These are phyloP conservation scores for Conger conger DNA, from an alignment of 2,113 vertebrate genomes.

Conservation along the genomic window DNA sequence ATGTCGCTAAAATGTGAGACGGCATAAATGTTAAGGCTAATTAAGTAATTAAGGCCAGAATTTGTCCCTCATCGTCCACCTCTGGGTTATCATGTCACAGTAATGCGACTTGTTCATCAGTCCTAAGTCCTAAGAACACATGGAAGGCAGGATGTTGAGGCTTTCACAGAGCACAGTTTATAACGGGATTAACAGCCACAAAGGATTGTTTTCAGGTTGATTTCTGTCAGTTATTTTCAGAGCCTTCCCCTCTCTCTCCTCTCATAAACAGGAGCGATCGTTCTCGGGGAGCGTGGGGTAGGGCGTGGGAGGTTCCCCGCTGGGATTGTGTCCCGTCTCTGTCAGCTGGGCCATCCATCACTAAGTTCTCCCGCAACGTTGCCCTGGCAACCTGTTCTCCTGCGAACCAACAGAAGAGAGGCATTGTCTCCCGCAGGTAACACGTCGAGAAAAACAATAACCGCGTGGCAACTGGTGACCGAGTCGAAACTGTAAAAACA, in stretches of 20 bases:
- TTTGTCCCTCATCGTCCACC: too few relatives aligned
- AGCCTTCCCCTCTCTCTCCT: background rate
- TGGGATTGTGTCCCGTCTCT: background rate
- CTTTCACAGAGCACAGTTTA: too few relatives aligned
- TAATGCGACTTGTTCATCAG: too few relatives aligned
- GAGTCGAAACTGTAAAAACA: background rate
- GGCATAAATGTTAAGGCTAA: too few relatives aligned
- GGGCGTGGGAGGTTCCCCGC: background rate
- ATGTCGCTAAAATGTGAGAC: too few relatives aligned
- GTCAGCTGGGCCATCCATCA: conserved; percentile 1
- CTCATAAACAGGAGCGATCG: background rate
- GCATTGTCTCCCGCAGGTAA: background rate
- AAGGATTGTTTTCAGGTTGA: too few relatives aligned
- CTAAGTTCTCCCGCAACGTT: background rate
- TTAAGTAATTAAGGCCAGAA: too few relatives aligned
- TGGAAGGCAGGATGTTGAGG: too few relatives aligned
- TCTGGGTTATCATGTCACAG: too few relatives aligned
- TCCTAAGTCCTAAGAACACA: too few relatives aligned
- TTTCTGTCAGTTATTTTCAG: background rate
- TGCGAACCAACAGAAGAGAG: background rate
- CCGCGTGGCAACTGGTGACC: background rate
- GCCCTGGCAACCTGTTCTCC: background rate
- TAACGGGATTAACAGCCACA: too few relatives aligned
- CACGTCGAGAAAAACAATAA: background rate
- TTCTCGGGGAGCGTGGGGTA: background rate